Base-by-base conservation (phyloP, 1,140 invertebrate genomes). In the Tetramorium parvispinum region DNA sequence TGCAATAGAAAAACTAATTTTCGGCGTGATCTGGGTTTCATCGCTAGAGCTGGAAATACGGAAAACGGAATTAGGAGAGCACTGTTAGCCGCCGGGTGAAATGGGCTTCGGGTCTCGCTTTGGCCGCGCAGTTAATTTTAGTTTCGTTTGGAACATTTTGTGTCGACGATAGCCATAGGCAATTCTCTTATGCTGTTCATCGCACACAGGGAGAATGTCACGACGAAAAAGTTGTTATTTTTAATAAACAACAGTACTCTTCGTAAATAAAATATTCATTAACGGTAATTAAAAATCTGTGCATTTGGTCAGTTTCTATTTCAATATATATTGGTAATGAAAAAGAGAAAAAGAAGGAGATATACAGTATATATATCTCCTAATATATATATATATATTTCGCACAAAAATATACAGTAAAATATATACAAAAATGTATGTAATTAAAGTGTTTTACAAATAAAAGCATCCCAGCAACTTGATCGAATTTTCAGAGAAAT, bases 1-100 rank as follows among this genome's bases (percentile, higher is more conserved):
- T 78, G 76, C 77, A 37, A 81, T 85, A 75, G 79, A 83, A 83
- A 83, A 83, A 83, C 79, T 83, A 83, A 83, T 83, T 83, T 83
- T 83, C 79, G 53, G 79, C 79, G 79, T 83, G 79, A 83, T 83
- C 79, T 83, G 79, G 79, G 68, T 83, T 83, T 83, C 79, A 83
- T 83, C 79, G 79, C 55, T n/a, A 16, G 79, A 68, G 68, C 61
- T 83, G 68, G 40, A 73, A 83, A 83, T 71, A 83, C 53, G 68
- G 40, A 73, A 40, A 73, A 75, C 68, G 79, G 68, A 83, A 83
- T 83, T 83, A 83, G 79, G 79, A 73, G 55, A 83, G 70, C 68
- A 55, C 79, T 83, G 79, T 83, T 83, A 73, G 79, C 79, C 68
- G 68, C 43, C 68, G 55, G 79, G 40, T 55, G 53, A 83, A 83